Conservation (phyloP, 1,140 invertebrate species). For the Maniola jurtina region DNA sequence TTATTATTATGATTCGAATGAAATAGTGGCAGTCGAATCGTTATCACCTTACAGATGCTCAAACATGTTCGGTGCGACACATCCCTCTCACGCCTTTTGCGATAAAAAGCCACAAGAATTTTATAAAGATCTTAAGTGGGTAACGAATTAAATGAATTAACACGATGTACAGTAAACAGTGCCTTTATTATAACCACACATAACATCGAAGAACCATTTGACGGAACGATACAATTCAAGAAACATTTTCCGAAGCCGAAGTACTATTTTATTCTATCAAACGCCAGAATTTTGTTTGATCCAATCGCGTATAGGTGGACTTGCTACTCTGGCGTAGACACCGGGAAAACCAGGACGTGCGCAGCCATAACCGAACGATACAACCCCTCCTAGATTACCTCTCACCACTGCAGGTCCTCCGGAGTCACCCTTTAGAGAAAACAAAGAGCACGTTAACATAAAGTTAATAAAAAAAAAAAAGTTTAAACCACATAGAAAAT, state of each 20-base stretch:
- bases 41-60: too few relatives aligned
- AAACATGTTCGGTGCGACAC: too few relatives aligned
- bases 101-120: too few relatives aligned
- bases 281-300: conserved; percentile 22
- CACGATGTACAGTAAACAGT: conserved; percentile 34
- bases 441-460: neutral
- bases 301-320: conserved; percentile 13
- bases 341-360: conserved; percentile 77
- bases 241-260: too few relatives aligned
- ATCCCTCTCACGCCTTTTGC: too few relatives aligned
- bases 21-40: too few relatives aligned
- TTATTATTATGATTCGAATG: too few relatives aligned
- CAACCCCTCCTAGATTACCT: conserved; percentile 73
- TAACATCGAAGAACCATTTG: neutral
- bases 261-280: conserved; percentile 1
- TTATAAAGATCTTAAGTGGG: too few relatives aligned
- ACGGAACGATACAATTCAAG: neutral
- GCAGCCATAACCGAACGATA: conserved; percentile 81
- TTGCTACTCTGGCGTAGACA: conserved; percentile 76
- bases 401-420: conserved; percentile 71
- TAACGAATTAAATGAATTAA: neutral
- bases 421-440: conserved; percentile 64
- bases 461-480: neutral
- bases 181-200: conserved; percentile 40
- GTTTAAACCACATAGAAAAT: neutral